Conservation (phyloP, 2,888 invertebrate genomes). For the Siphlonurus alternatus region DNA sequence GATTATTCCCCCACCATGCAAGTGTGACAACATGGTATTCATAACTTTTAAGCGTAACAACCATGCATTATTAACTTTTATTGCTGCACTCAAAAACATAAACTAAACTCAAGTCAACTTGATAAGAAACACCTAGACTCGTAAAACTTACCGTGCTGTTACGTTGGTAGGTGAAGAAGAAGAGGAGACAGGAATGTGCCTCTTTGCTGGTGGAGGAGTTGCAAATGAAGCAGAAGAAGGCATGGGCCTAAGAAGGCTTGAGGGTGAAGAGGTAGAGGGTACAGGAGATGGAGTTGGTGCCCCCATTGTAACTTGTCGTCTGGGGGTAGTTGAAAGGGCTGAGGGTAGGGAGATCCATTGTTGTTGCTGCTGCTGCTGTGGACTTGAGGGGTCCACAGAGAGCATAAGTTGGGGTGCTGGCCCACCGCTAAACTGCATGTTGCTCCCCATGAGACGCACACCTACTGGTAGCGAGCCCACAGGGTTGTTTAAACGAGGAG, state of each 20-base stretch:
- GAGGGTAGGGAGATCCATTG: not conserved
- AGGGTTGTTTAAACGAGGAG: too few species aligned
- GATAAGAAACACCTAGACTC: too few species aligned
- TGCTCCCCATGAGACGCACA: not conserved
- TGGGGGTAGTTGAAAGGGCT: not conserved
- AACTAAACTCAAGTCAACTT: too few species aligned
- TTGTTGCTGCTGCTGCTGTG: not conserved
- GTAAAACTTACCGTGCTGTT: not conserved
- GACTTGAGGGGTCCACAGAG: not conserved
- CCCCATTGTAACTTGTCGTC: not conserved
- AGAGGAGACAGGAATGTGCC: not conserved
- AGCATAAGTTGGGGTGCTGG: not conserved
- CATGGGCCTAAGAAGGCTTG: not conserved
- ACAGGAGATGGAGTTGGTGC: not conserved
- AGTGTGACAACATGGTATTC: too few species aligned
- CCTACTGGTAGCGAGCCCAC: not conserved
- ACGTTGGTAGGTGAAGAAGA: not conserved
- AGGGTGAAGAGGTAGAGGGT: not conserved
- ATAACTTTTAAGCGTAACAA: too few species aligned
- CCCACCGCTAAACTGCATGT: not conserved
- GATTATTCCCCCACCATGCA: too few species aligned
- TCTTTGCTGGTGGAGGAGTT: not conserved
- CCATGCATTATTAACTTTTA: too few species aligned
- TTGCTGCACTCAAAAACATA: too few species aligned
- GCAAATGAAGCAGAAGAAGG: not conserved